Percentiles rank a stretch among this genome's conserved stretches.
phyloP scores from a whole-genome alignment of 1,140 invertebrate species.

The Heliconius himera region DNA sequence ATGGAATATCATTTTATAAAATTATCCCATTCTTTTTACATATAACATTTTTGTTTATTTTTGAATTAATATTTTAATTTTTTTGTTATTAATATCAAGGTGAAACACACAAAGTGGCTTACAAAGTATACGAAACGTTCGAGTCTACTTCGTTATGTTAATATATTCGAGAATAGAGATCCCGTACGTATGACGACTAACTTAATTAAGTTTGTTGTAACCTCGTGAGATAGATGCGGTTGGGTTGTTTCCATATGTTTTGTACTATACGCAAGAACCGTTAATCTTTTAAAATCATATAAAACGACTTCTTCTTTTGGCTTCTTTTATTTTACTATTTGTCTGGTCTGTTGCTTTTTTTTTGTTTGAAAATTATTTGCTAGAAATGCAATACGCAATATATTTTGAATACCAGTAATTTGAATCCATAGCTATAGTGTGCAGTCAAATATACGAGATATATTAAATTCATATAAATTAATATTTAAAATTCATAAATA shows the following conservation, averaged over 20 bases:
- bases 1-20: too few species aligned
- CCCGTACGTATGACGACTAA: not conserved
- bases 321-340: not conserved
- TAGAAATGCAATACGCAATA: too few species aligned
- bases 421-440: too few species aligned
- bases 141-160: not conserved
- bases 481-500: too few species aligned
- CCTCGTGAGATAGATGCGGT: constrained; percentile 6
- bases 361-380: too few species aligned
- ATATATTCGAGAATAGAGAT: not conserved
- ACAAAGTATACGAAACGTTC: not conserved
- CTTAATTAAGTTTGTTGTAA: not conserved
- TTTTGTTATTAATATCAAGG: not conserved
- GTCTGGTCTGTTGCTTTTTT: not conserved
- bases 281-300: not conserved
- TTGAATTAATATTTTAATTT: too few species aligned
- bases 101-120: not conserved
- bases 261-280: not conserved
- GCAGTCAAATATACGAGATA: too few species aligned
- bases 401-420: too few species aligned
- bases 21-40: too few species aligned
- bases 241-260: not conserved
- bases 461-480: too few species aligned
- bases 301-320: not conserved
- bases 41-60: too few species aligned